phyloP scores from a whole-genome alignment of 2,113 vertebrate genomes.

The Accipiter cooperii region DNA sequence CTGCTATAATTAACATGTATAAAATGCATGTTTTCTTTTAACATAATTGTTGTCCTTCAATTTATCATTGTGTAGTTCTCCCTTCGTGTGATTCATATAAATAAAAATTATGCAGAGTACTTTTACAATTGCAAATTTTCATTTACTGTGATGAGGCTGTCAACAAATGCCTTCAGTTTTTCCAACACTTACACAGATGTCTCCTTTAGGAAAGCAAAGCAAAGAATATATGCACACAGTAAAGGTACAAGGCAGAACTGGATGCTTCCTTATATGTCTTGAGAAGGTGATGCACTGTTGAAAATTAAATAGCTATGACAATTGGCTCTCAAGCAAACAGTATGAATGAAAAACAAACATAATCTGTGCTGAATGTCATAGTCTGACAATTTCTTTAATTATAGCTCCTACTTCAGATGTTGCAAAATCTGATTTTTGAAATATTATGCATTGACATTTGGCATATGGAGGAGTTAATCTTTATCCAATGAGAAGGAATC shows the following conservation, averaged over 20 bases:
- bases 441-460: neutral
- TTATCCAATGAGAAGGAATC: neutral
- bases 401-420: neutral
- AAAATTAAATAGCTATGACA: neutral
- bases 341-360: neutral
- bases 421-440: neutral
- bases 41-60: neutral
- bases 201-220: neutral
- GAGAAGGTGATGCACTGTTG: neutral
- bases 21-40: neutral
- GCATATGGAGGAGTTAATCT: neutral
- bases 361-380: neutral
- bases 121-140: neutral
- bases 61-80: neutral
- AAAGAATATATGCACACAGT: neutral
- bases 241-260: neutral
- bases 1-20: neutral
- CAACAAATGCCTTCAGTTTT: neutral
- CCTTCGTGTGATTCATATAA: neutral
- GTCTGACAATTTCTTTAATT: neutral
- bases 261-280: neutral
- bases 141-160: neutral
- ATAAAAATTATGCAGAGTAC: neutral
- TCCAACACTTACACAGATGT: neutral
- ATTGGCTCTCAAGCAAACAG: neutral